These are phyloP conservation scores for Argopecten irradians DNA, from an alignment of 1,140 invertebrate genomes.

Conservation along the genomic window DNA sequence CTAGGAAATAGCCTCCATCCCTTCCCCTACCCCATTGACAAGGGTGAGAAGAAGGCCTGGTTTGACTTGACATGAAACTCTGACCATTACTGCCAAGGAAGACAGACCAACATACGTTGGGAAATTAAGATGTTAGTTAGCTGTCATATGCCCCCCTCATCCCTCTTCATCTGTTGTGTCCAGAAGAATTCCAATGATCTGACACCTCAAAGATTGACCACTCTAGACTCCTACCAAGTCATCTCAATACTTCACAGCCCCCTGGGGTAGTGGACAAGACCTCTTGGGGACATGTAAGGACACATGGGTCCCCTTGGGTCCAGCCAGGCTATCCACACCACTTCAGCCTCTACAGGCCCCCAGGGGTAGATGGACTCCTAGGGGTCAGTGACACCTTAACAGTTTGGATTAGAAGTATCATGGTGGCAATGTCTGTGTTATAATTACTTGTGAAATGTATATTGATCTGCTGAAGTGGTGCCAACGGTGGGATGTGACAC, in stretches of 20 bases:
- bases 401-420: neutral
- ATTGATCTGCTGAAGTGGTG: neutral
- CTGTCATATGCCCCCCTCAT: neutral
- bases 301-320: too few relatives aligned
- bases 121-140: neutral
- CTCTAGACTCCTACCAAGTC: too few relatives aligned
- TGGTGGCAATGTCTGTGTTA: neutral
- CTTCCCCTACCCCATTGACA: too few relatives aligned
- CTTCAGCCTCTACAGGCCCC: too few relatives aligned
- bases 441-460: slow-evolving; percentile 11
- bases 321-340: neutral
- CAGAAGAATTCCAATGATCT: neutral
- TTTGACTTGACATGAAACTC: neutral
- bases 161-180: neutral
- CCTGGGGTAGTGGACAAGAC: too few relatives aligned
- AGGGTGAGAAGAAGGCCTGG: too few relatives aligned
- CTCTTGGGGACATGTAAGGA: too few relatives aligned
- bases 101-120: neutral
- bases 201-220: too few relatives aligned
- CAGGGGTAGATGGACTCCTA: neutral
- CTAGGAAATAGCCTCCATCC: too few relatives aligned
- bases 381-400: neutral
- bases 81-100: neutral
- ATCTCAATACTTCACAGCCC: too few relatives aligned
- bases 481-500: neutral